Percentiles rank a stretch among this genome's conserved stretches.
phyloP scores from a whole-genome alignment of 2,113 vertebrate genomes.

The Campylorhamphus procurvoides region DNA sequence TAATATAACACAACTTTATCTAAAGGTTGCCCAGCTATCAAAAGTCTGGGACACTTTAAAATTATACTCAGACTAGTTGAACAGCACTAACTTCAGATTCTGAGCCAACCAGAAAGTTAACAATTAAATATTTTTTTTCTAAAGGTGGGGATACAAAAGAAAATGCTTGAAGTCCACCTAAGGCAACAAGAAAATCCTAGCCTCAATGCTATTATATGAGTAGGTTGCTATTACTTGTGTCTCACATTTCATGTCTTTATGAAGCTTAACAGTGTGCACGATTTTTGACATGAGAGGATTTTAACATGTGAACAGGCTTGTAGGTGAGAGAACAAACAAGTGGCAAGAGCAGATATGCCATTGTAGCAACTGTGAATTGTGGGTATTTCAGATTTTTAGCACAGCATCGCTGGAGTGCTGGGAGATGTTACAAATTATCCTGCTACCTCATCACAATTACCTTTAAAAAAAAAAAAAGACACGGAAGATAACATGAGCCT shows the following conservation, averaged over 20 bases:
- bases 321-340: slow-evolving; percentile 20
- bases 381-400: background rate
- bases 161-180: background rate
- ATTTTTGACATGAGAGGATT: slow-evolving; percentile 11
- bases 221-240: background rate
- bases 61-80: background rate
- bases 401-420: background rate
- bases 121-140: background rate
- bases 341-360: background rate
- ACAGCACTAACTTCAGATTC: background rate
- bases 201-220: background rate
- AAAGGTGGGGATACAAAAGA: background rate
- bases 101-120: background rate
- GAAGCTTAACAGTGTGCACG: background rate
- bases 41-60: background rate
- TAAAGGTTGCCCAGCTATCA: background rate
- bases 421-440: background rate
- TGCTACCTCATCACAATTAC: background rate
- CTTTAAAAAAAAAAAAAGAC: no score
- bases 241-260: background rate
- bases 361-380: background rate
- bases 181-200: background rate
- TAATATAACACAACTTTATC: background rate
- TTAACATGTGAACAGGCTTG: slow-evolving; percentile 29
- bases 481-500: background rate